Percentiles rank a stretch among this genome's conserved stretches.
phyloP scores from a whole-genome alignment of 2,113 vertebrate genomes.

The Anhinga anhinga region DNA sequence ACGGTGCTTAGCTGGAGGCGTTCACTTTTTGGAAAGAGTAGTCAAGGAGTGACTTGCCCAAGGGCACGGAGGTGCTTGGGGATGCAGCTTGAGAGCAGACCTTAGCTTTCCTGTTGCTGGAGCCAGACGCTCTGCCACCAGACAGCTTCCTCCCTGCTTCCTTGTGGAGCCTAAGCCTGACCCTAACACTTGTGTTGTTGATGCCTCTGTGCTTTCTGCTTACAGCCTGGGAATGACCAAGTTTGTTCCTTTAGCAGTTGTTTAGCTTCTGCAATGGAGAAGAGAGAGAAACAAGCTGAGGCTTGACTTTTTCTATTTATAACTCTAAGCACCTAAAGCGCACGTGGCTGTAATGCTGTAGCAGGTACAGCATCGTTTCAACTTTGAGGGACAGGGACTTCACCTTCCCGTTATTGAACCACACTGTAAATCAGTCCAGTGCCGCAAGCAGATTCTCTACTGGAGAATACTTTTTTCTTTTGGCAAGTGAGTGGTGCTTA shows the following conservation, averaged over 20 bases:
- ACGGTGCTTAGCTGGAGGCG: neutral
- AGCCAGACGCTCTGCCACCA: neutral
- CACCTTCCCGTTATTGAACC: neutral
- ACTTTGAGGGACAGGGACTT: neutral
- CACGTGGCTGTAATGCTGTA: neutral
- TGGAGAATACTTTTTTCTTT: neutral
- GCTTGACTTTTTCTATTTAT: neutral
- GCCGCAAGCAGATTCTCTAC: neutral
- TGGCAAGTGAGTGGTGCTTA: neutral
- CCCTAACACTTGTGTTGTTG: neutral
- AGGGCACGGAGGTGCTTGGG: accelerated
- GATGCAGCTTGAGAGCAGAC: neutral
- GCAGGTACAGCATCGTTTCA: neutral
- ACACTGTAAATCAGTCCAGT: neutral
- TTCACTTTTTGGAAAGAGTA: neutral
- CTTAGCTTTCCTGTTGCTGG: neutral
- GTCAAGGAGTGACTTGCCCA: neutral
- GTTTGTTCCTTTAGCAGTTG: neutral
- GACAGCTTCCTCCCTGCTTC: neutral
- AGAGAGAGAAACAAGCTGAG: neutral
- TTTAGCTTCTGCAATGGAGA: neutral
- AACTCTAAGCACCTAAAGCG: neutral
- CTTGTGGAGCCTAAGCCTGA: neutral
- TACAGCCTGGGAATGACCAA: neutral
- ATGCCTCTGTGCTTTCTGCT: neutral